Base-by-base conservation (phyloP, 2,113 vertebrate genomes). In the Atherinomorus stipes region DNA sequence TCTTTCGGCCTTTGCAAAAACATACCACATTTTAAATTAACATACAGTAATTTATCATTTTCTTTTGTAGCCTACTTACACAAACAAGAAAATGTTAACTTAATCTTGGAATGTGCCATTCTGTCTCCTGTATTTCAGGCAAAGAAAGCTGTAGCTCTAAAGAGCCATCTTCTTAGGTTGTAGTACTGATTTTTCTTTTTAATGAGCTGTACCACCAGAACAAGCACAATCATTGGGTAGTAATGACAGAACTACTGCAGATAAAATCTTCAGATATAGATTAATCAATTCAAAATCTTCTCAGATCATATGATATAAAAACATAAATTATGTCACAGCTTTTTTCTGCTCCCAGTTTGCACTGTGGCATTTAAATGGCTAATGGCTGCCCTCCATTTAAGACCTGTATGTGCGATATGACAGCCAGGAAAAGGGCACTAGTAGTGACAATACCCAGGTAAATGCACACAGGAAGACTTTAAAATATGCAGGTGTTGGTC, bases 381-480 rank as follows among this genome's bases (percentile, higher is more conserved):
- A 25, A 42, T 18, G 45, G 65, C 61, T 71, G 40, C 54, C 76
- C 54, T 61, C 59, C 76, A 75, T 50, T 50, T 31, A 50, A 59
- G 49, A 72, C 25, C 28, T 28, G 18, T 37, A 4, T 28, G 50
- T 18, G 45, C 26, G 44, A 49, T 74, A 60, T 15, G 26, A 49
- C 42, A 68, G 70, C 63, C 23, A 61, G 68, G 80, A 59, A 88
- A 83, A 83, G 63, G 76, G 62, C 85, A 85, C 8, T 69, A 60
- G 49, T 4, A 25, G 62, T 25, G 40, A 65, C 74, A 12, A 7
- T n/a, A 49, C 47, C 64, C 40, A 72, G 71, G 31, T 37, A 65
- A 73, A 64, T 37, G 60, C 1, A 50, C 31, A 34, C 31, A 34
- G 31, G 9, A 34, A 34, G 31, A 7, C 31, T 34, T 34, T 34